phyloP scores from a whole-genome alignment of 2,113 vertebrate species.

The Atherinomorus stipes region DNA sequence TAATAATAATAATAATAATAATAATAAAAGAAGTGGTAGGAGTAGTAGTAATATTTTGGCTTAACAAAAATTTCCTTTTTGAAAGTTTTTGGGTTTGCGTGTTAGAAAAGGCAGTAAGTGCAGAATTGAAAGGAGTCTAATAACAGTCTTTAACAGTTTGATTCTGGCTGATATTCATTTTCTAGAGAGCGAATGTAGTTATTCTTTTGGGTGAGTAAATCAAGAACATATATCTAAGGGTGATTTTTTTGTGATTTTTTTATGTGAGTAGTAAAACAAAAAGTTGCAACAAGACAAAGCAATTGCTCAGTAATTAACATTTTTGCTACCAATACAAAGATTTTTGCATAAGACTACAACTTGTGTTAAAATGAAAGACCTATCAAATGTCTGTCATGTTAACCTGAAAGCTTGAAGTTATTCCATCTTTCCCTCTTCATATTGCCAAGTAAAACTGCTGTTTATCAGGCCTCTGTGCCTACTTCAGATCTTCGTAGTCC shows the following conservation, averaged over 20 bases:
- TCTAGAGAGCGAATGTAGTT: slow-evolving; percentile 3
- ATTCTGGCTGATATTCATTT: background rate
- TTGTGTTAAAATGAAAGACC: background rate
- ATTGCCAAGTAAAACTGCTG: slow-evolving; percentile 22
- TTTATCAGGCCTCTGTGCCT: slow-evolving; percentile 19
- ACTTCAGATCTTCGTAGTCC: slow-evolving; percentile 33
- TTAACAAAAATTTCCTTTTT: background rate
- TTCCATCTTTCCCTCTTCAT: background rate
- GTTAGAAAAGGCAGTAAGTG: background rate
- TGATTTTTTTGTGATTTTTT: background rate
- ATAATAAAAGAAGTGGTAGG: too few relatives aligned
- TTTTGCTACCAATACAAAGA: background rate
- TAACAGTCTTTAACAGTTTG: background rate
- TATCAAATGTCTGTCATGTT: background rate
- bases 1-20: too few relatives aligned
- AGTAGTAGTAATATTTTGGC: too few relatives aligned
- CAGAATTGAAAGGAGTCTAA: background rate
- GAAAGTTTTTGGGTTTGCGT: background rate
- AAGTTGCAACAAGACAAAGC: background rate
- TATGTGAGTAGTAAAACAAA: background rate
- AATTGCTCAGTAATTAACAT: background rate
- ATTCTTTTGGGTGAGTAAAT: background rate
- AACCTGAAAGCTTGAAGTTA: background rate
- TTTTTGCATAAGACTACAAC: background rate
- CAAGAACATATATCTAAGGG: background rate